These are phyloP conservation scores for Coccyzus lansbergi DNA, from an alignment of 2,797 vertebrate species.

Conservation along the genomic window DNA sequence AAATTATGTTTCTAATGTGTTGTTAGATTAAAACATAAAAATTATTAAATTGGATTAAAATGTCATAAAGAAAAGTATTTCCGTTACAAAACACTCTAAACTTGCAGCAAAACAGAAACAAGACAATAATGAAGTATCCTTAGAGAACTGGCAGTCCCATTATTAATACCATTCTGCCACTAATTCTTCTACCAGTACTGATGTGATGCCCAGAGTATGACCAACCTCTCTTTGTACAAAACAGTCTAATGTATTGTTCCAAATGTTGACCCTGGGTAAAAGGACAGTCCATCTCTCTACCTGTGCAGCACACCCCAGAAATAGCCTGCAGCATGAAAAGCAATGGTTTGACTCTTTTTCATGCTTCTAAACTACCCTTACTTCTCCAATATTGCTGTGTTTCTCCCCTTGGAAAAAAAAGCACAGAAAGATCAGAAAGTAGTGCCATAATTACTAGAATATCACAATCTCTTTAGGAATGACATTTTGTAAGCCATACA, in stretches of 20 bases:
- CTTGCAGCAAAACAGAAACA: not conserved
- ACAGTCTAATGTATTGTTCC: not conserved
- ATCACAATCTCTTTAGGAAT: constrained; percentile 2
- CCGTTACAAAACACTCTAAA: not conserved
- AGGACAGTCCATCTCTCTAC: not conserved
- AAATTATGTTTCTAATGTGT: too few species aligned
- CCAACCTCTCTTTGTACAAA: not conserved
- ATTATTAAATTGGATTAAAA: not conserved
- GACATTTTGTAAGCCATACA: constrained; percentile 33
- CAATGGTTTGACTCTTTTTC: not conserved
- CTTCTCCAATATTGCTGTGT: not conserved
- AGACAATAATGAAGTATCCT: not conserved
- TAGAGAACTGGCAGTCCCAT: not conserved
- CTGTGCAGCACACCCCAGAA: not conserved
- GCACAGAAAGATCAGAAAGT: not conserved
- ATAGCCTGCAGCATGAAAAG: not conserved
- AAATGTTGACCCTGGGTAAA: not conserved
- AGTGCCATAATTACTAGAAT: not conserved
- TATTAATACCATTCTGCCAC: not conserved
- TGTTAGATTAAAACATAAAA: not conserved
- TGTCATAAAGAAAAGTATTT: not conserved
- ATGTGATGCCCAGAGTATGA: not conserved
- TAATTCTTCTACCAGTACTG: not conserved
- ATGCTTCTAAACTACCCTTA: too few species aligned
- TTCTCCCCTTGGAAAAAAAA: not conserved